A percentile compares a stretch with the other conserved stretches of the same genome.
Conservation (phyloP, 1,140 invertebrate species). For the Euura saliciscinereae region DNA sequence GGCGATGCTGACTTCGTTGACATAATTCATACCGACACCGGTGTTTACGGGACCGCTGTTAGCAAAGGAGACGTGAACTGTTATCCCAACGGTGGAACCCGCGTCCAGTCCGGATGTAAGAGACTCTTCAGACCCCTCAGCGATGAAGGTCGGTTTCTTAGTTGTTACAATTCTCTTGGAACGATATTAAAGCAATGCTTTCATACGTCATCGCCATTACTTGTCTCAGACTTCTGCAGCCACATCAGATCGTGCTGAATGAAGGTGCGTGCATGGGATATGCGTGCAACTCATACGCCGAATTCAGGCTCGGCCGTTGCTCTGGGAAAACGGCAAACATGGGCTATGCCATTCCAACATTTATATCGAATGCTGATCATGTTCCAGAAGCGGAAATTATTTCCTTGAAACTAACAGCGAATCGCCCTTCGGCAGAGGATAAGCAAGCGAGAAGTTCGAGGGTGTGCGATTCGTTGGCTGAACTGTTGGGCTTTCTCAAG, state of each 20-base stretch:
- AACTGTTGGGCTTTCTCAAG: no score
- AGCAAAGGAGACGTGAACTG: slow-evolving; percentile 68
- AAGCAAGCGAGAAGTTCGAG: no score
- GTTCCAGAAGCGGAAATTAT: slow-evolving; percentile 30
- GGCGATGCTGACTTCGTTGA: slow-evolving; percentile 66
- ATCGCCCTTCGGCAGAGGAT: slow-evolving; percentile 5
- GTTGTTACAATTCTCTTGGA: no score
- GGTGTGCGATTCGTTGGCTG: no score
- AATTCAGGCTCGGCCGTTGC: slow-evolving; percentile 43
- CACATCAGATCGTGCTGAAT: slow-evolving; percentile 44
- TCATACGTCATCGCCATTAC: not conserved
- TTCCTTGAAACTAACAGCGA: slow-evolving; percentile 18
- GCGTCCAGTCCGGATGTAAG: slow-evolving; percentile 70
- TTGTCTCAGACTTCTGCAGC: slow-evolving; percentile 48
- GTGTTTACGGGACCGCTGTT: slow-evolving; percentile 48
- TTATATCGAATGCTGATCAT: not conserved
- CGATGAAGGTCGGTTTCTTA: slow-evolving; percentile 26
- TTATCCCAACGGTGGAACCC: slow-evolving; percentile 69
- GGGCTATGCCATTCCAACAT: slow-evolving; percentile 33
- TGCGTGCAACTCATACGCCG: slow-evolving; percentile 38
- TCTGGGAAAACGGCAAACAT: slow-evolving; percentile 31
- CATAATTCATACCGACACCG: slow-evolving; percentile 68
- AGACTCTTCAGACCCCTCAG: slow-evolving; percentile 42
- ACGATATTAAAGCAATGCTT: no score
- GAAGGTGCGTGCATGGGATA: slow-evolving; percentile 39